Conservation (phyloP, 2,113 vertebrate genomes). For the Cricetomys ansorgei region DNA sequence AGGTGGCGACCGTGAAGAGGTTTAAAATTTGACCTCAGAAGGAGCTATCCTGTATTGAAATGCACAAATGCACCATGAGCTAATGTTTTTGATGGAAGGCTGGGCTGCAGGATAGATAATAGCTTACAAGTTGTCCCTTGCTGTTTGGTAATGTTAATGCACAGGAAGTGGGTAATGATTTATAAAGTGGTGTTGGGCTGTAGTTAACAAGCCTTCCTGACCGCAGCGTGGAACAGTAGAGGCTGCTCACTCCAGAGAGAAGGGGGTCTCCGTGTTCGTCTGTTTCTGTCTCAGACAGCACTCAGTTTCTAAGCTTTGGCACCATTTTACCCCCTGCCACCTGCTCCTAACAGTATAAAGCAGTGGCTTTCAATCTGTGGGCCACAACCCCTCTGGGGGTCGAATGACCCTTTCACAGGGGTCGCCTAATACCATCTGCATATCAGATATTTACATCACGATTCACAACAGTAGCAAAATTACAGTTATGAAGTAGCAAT, state of each 20-base stretch:
- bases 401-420: no score
- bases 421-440: no score
- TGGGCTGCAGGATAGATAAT: slow-evolving; percentile 24
- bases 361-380: no score
- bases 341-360: not conserved
- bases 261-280: not conserved
- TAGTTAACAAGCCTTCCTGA: slow-evolving; percentile 40
- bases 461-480: no score
- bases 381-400: no score
- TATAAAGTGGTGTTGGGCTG: rapidly evolving
- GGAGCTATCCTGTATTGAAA: not conserved
- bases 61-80: not conserved
- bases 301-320: not conserved
- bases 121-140: not conserved
- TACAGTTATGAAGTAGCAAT: no score
- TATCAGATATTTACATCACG: no score
- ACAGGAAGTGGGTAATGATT: slow-evolving; percentile 64
- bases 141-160: slow-evolving; percentile 21
- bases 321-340: not conserved
- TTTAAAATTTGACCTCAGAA: not conserved
- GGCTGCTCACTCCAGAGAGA: not conserved
- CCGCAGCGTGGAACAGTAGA: not conserved
- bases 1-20: not conserved
- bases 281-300: not conserved
- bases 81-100: not conserved